These are phyloP conservation scores for Heteronetta atricapilla DNA, from an alignment of 2,113 vertebrate genomes.

Conservation along the genomic window DNA sequence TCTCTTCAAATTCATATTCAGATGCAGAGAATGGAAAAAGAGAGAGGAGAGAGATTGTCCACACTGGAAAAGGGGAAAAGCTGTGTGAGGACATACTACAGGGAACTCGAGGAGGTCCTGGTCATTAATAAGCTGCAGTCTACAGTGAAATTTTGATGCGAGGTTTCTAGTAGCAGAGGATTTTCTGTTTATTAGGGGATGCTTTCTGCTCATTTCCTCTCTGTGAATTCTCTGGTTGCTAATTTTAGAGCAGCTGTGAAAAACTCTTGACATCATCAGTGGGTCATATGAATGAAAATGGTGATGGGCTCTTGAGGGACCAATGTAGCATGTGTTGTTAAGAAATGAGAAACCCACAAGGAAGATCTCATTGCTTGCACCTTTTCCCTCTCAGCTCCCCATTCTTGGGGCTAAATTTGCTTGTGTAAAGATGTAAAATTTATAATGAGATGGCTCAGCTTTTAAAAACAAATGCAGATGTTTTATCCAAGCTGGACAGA, in stretches of 20 bases:
- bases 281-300: neutral
- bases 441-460: neutral
- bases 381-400: neutral
- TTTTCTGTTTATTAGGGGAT: neutral
- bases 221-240: neutral
- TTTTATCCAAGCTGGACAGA: neutral
- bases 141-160: neutral
- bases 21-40: neutral
- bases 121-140: neutral
- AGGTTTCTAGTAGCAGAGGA: neutral
- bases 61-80: neutral
- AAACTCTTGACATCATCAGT: neutral
- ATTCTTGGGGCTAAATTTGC: neutral
- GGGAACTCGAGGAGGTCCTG: neutral
- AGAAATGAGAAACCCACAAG: neutral
- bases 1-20: neutral
- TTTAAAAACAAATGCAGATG: neutral
- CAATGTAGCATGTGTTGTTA: neutral
- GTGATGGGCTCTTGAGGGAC: neutral
- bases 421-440: neutral
- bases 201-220: neutral
- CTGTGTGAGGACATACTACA: rapidly evolving
- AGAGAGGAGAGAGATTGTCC: neutral
- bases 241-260: neutral
- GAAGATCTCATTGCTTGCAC: neutral